Conservation (phyloP, 1,140 invertebrate species). For the Brachionus rotundiformis region DNA sequence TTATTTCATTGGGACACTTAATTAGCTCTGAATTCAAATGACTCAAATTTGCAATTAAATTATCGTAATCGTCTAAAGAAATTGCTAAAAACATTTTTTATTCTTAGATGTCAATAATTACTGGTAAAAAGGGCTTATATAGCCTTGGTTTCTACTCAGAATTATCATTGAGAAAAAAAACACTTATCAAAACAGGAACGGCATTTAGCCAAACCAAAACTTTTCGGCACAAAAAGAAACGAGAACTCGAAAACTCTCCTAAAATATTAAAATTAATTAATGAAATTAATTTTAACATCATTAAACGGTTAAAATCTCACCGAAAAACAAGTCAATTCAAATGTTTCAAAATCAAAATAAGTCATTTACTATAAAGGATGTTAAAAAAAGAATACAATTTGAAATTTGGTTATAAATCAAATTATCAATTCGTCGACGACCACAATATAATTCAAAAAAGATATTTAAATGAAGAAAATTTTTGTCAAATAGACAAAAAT, state of each 20-base stretch:
- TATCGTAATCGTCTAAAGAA: neutral
- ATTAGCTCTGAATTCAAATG: neutral
- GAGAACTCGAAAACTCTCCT: neutral
- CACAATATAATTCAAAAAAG: neutral
- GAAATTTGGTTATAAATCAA: neutral
- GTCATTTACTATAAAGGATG: neutral
- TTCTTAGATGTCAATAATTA: constrained; percentile 2
- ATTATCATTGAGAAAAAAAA: neutral
- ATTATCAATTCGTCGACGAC: neutral
- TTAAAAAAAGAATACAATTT: constrained; percentile 1
- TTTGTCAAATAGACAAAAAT: neutral
- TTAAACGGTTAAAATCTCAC: constrained; percentile 29
- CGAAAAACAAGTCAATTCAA: neutral
- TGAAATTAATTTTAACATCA: neutral
- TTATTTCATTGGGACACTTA: neutral
- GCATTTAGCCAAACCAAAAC: neutral
- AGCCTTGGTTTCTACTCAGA: neutral
- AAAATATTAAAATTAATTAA: neutral
- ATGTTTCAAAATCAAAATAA: constrained; percentile 25
- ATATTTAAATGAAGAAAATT: constrained; percentile 4
- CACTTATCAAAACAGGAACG: neutral
- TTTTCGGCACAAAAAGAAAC: neutral
- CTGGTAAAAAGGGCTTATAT: constrained; percentile 20
- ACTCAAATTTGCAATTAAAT: neutral
- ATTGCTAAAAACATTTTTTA: constrained; percentile 26